phyloP scores from a whole-genome alignment of 2,797 vertebrate species.

The Coracias cyanogaster region DNA sequence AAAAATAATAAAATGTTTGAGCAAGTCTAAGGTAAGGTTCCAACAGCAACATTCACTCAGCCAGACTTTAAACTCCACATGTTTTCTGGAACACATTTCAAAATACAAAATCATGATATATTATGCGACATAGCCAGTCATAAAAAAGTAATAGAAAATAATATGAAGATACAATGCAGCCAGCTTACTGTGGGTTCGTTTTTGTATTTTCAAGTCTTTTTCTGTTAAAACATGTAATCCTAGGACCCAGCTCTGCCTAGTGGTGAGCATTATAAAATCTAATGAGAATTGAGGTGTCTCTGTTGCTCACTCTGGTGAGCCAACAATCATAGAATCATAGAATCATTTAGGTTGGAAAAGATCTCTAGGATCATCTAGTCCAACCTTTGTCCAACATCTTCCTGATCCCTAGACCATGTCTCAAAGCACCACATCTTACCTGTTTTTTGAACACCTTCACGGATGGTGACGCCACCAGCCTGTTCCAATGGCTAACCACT shows the following conservation, averaged over 20 bases:
- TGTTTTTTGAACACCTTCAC: too few species aligned
- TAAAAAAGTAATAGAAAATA: constrained; percentile 37
- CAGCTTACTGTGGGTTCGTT: not conserved
- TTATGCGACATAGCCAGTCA: not conserved
- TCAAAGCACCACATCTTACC: too few species aligned
- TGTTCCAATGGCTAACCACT: too few species aligned
- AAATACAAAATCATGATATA: constrained; percentile 4
- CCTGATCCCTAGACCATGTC: too few species aligned
- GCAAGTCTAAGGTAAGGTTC: constrained; percentile 28
- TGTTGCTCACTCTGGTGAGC: not conserved
- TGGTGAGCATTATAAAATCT: not conserved
- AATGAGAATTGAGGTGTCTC: not conserved
- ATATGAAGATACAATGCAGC: not conserved
- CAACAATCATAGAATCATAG: not conserved
- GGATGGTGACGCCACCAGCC: too few species aligned
- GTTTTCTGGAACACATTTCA: constrained; percentile 35
- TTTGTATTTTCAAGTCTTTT: not conserved
- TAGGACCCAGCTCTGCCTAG: not conserved
- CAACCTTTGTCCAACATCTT: too few species aligned
- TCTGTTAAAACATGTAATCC: not conserved
- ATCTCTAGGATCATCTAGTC: too few species aligned
- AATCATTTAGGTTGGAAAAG: too few species aligned
- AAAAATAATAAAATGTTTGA: constrained; percentile 37
- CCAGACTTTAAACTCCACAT: constrained; percentile 10
- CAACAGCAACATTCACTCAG: constrained; percentile 52